These are phyloP conservation scores for Notoglanidium macrostoma DNA, from an alignment of 2,797 vertebrate species.

Conservation along the genomic window DNA sequence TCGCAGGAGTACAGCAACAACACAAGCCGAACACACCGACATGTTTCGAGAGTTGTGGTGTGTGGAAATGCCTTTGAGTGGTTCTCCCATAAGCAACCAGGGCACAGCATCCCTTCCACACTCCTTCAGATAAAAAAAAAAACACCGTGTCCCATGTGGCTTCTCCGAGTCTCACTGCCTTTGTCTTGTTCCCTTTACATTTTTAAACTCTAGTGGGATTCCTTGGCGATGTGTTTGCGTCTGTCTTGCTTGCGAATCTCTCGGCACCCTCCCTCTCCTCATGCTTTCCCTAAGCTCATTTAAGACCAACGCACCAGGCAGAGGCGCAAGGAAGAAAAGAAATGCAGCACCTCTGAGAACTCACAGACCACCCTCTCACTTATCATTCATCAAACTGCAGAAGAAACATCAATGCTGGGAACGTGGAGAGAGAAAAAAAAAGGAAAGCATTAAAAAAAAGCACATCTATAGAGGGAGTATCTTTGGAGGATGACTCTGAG, in stretches of 20 bases:
- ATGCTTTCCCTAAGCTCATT: constrained; percentile 35
- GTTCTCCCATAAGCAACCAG: constrained; percentile 64
- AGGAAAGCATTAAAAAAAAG: background rate
- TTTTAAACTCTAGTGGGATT: constrained; percentile 17
- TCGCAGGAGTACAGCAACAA: constrained; percentile 39
- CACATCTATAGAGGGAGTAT: background rate
- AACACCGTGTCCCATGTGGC: constrained; percentile 63
- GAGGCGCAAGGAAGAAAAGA: constrained; percentile 32
- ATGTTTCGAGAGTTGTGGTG: constrained; percentile 63
- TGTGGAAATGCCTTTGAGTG: constrained; percentile 64
- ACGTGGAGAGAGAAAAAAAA: constrained; percentile 10
- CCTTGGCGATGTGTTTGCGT: constrained; percentile 42
- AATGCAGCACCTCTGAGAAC: constrained; percentile 34
- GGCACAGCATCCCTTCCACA: constrained; percentile 63
- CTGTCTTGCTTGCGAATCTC: constrained; percentile 31
- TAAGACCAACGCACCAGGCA: constrained; percentile 45
- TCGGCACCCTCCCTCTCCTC: constrained; percentile 10
- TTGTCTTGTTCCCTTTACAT: constrained; percentile 68
- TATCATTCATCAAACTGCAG: constrained; percentile 38
- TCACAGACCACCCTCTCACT: constrained; percentile 19
- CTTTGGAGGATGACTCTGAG: constrained; percentile 38
- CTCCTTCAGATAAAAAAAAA: constrained; percentile 64
- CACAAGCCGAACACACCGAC: constrained; percentile 67
- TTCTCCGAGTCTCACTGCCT: constrained; percentile 42
- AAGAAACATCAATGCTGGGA: constrained; percentile 43